phyloP scores from a whole-genome alignment of 2,113 vertebrate genomes.

The Saimiri boliviensis region DNA sequence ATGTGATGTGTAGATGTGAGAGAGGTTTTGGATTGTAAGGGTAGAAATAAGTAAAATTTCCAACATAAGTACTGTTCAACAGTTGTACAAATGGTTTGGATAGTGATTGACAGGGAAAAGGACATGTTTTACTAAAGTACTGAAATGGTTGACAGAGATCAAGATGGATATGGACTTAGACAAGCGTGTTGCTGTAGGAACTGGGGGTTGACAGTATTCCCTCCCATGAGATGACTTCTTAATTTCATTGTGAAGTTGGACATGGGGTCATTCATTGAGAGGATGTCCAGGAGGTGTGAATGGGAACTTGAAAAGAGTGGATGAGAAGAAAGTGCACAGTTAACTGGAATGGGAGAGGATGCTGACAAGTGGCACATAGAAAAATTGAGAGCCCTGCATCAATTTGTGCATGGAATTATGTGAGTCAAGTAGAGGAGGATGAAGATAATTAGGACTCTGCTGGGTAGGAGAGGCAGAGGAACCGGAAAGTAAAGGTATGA shows the following conservation, averaged over 20 bases:
- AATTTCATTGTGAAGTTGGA: neutral
- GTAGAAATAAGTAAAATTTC: neutral
- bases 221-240: neutral
- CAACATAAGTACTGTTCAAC: neutral
- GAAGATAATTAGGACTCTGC: neutral
- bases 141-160: neutral
- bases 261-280: neutral
- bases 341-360: neutral
- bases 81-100: neutral
- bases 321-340: neutral
- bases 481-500: neutral
- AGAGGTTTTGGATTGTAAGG: neutral
- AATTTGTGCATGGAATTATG: neutral
- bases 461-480: neutral
- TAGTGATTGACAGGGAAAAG: neutral
- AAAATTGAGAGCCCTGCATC: neutral
- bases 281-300: neutral
- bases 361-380: neutral
- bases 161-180: neutral
- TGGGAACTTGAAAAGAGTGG: neutral
- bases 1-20: neutral
- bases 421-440: neutral
- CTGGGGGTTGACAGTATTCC: neutral
- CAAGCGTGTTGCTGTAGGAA: neutral
- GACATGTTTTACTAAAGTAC: too few species aligned